Evolutionary conservation across 2,113 vertebrate species (phyloP).

Genomic region (Nicator chloris): DNA sequence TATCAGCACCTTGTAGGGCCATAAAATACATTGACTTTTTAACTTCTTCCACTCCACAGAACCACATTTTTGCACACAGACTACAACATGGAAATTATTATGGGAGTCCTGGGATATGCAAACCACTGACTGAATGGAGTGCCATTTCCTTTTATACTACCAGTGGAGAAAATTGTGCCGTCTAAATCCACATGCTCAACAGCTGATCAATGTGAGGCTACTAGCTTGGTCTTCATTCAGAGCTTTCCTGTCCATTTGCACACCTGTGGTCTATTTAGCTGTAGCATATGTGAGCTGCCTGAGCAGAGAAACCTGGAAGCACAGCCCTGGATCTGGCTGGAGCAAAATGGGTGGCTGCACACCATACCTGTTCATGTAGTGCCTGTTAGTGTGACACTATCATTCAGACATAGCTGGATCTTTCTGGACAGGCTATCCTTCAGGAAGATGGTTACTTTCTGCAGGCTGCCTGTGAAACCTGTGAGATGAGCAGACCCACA

Average conservation of each 20-base stretch:
- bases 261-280: background rate
- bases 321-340: background rate
- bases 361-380: background rate
- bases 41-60: background rate
- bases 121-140: background rate
- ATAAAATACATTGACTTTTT: slow-evolving; percentile 10
- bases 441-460: background rate
- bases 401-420: rapidly evolving
- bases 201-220: background rate
- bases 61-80: background rate
- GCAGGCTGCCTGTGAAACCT: background rate
- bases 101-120: background rate
- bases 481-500: background rate
- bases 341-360: background rate
- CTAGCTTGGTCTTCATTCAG: background rate
- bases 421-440: background rate
- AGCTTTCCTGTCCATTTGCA: background rate
- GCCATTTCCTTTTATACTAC: background rate
- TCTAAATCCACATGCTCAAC: background rate
- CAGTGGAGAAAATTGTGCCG: background rate
- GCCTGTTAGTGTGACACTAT: background rate
- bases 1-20: background rate
- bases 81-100: background rate
- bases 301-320: background rate
- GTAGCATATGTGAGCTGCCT: background rate